Conservation (phyloP, 2,113 vertebrate genomes). For the Tinamus guttatus region DNA sequence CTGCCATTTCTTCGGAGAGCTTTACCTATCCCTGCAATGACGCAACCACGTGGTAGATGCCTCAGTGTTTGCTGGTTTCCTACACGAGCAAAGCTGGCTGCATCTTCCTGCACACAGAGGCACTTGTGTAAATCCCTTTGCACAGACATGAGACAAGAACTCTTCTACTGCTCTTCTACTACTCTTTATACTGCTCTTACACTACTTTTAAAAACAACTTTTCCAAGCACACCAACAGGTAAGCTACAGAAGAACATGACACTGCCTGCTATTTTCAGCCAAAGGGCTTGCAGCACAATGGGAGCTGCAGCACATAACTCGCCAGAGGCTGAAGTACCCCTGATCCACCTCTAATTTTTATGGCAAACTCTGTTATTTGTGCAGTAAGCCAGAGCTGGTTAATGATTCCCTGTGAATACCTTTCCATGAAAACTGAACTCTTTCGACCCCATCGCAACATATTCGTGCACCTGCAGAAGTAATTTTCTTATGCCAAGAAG, state of each 20-base stretch:
- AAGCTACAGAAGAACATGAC: neutral
- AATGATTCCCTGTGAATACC: neutral
- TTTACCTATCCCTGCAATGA: conserved; percentile 30
- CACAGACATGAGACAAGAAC: neutral
- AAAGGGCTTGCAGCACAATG: neutral
- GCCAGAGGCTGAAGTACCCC: neutral
- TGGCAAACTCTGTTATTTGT: neutral
- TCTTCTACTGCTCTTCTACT: neutral
- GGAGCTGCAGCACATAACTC: neutral
- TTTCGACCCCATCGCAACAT: neutral
- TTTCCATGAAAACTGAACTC: neutral
- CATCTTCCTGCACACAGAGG: neutral
- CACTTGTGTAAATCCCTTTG: neutral
- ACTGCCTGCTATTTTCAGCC: neutral
- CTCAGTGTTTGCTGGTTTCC: conserved; percentile 39
- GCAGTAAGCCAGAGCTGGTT: neutral
- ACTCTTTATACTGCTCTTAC: neutral
- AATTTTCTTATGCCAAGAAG: neutral
- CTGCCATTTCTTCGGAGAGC: conserved; percentile 63
- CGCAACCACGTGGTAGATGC: no score
- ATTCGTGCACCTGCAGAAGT: neutral
- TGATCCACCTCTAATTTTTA: neutral
- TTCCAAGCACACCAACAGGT: neutral
- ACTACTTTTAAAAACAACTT: neutral
- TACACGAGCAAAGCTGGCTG: conserved; percentile 28